Base-by-base conservation (phyloP, 92 coral and sea anemone genomes). In the Phenganax stokvisi region DNA sequence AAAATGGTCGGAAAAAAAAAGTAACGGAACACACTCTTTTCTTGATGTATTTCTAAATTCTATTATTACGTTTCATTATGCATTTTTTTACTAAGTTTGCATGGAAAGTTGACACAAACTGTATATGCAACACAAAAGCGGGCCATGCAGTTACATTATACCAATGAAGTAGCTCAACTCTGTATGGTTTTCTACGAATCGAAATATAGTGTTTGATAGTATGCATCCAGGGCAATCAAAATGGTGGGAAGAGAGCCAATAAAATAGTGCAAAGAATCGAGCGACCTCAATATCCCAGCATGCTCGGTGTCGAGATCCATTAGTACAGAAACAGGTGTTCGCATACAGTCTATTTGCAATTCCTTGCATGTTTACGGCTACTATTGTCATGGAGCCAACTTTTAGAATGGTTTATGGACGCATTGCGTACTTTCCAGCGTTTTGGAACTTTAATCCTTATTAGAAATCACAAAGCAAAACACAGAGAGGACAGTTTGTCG, bases 351-450 rank as follows among this genome's bases (percentile, higher is more conserved):
- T 88, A 88, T 90, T 88, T 90, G 87, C 92, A 92, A 96, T 90
- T 97, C 92, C 89, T 30, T 86, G 92, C 94, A 86, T 96, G 99
- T 96, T 96, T 96, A 96, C 91, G 90, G 86, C 92, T 85, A 77
- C 87, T 88, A 96, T 96, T 97, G 97, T 89, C 99, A 96, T 96
- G 99, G 97, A 92, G 86, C 92, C 87, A 87, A 90, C 97, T 89
- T 96, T 91, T 90, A 79, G 73, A n/a, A 53, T 52, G 65, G 83
- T 63, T 62, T 79, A 64, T 79, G 83, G 83, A 79, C 73, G 51
- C 74, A 65, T 3, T 65, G 17, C 83, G 57, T 29, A 56, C 65
- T 79, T 65, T 27, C 83, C 31, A 8, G 25, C 83, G 61, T 47
- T 51, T 79, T 60, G 83, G 83, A 60, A 27, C n/a, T 12, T 17